Base-by-base conservation (phyloP, 2,888 invertebrate species). In the Eupithecia tripunctaria region DNA sequence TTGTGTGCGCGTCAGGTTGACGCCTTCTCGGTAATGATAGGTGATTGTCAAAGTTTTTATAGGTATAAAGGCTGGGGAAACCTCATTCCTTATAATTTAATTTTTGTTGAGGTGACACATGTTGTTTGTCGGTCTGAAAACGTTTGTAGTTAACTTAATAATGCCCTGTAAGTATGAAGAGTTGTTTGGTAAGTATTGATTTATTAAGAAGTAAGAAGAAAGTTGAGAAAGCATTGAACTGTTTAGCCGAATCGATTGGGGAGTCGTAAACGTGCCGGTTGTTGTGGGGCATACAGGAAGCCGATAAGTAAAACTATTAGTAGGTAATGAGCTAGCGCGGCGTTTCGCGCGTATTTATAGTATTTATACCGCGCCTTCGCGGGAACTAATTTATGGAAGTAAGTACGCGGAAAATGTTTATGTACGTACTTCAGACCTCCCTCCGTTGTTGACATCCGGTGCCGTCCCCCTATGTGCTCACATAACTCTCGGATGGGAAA, bases 371-470 rank as follows among this genome's bases (percentile, higher is more conserved):
- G 86, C 90, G 90, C 89, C 89, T 94, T 94, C 90, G 86, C 93
- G 86, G 86, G 91, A 94, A 93, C 91, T 92, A 93, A 94, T 94
- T 94, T 94, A 94, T 94, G 93, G 91, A 91, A 89, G 90, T 91
- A 92, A 93, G 93, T 94, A 93, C 94, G 90, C 91, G 90, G 94
- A 94, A 94, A 94, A 92, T 92, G 92, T 94, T 93, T 93, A 94
- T 93, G 91, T 91, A 89, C 84, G 86, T 86, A 86, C 85, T 85
- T 80, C 81, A 81, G 85, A 83, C 87, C 88, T 84, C 87, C 85
- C 87, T 85, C 87, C 84, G 83, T 82, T 85, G 91, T 87, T 91
- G 93, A 92, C 92, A 91, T 93, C 92, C 93, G 93, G 91, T 82
- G 81, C 82, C 84, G 76, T 85, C 84, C 85, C 82, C 84, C 76